phyloP scores from a whole-genome alignment of 1,140 invertebrate species.

The Calephelis nemesis region DNA sequence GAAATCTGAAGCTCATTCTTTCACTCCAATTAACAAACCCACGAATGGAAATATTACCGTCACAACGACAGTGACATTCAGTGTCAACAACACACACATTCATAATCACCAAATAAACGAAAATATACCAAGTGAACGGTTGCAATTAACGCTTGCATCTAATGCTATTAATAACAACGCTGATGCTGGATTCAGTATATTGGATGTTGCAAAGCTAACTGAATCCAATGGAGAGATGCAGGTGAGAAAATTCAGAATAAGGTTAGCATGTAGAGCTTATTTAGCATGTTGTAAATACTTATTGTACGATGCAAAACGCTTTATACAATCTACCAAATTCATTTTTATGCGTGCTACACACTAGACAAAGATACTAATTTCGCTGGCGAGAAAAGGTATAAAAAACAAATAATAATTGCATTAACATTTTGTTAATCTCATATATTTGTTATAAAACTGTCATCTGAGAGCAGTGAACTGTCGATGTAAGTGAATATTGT shows the following conservation, averaged over 20 bases:
- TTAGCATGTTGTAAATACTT: conserved; percentile 44
- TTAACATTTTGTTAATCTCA: too few species aligned
- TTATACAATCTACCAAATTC: conserved; percentile 18
- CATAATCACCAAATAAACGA: conserved; percentile 75
- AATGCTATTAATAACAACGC: conserved; percentile 66
- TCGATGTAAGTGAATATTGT: too few species aligned
- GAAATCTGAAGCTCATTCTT: conserved; percentile 78
- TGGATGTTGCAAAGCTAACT: conserved; percentile 53
- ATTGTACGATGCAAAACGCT: conserved; percentile 7
- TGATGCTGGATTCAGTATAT: conserved; percentile 52
- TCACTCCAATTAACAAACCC: conserved; percentile 74
- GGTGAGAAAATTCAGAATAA: conserved; percentile 52
- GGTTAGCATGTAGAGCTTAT: conserved; percentile 15
- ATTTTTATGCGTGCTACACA: conserved; percentile 20
- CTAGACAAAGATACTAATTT: background rate
- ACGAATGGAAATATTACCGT: conserved; percentile 84
- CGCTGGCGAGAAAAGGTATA: background rate
- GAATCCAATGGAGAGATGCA: conserved; percentile 61
- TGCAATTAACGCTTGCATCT: conserved; percentile 76
- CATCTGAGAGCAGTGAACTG: too few species aligned
- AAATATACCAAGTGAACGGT: conserved; percentile 64
- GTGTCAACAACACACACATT: conserved; percentile 82
- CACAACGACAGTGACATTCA: conserved; percentile 90
- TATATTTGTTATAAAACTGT: too few species aligned
- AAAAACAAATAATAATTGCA: background rate